Evolutionary conservation across 1,140 invertebrate genomes (phyloP), one percentile per base, ranked within the genome.

Genomic region (Drosophila parvula): DNA sequence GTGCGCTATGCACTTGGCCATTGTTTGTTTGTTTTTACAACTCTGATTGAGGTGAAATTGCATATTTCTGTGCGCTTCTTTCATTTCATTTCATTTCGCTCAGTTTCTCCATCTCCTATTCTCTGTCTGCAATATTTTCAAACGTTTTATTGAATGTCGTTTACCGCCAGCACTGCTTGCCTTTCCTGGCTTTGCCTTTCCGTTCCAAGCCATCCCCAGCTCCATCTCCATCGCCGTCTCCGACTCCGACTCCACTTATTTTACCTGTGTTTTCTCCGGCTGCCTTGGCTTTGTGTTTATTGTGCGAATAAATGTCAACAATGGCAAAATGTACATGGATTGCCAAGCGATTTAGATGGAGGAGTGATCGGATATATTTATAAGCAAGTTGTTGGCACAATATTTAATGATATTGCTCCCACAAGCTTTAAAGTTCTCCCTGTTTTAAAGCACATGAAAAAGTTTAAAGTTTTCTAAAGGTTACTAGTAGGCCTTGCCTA

Each of bases 21-120:
- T 86, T 88, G 83, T 86, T 88, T 88, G 83, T 89, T 88, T 85
- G 83, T 88, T 89, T 88, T 88, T 88, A 89, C 83, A 89, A 64
- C 84, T 84, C 80, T 88, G 84, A 88, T 88, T 88, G 84, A 88
- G 84, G 77, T 88, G 84, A 84, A 88, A 88, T 88, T 88, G 84
- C 84, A 88, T 88, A 88, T 88, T 88, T 88, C 84, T 89, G 77
- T 88, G 73, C 68, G 68, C 84, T 88, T 89, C 84, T 70, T 83
- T 80, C 68, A 74, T 88, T 86, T 74, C 81, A 80, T 79, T 85
- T 79, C 71, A 76, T 75, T 85, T 81, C 58, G 41, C 58, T 12
- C 36, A 76, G 57, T 32, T 71, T 58, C 64, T 28, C 45, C 40
- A 40, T 73, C 45, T 48, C 4, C 27, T 45, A 65, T 43, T 51